Base-by-base conservation (phyloP, 2,113 vertebrate genomes). In the Halcyon senegalensis region DNA sequence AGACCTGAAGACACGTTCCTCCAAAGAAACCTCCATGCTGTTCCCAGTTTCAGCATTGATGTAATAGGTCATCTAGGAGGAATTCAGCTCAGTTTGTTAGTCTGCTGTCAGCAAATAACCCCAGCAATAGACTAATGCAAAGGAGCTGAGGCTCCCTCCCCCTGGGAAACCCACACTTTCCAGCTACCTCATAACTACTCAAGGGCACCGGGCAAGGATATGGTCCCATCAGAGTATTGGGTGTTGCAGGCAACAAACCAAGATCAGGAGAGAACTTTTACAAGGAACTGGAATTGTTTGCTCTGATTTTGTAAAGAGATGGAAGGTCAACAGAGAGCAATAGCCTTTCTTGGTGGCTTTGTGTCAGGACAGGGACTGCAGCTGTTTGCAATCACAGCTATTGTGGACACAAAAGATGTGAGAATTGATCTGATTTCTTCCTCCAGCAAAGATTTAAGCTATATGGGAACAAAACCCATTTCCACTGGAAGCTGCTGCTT, bases 221-320 rank as follows among this genome's bases (percentile, higher is more conserved):
- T 1, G 4, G 31, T n/a, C 19, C 28, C 27, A 9, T 55, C 48
- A 59, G 62, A 77, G 33, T 3, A 2, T 0, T 24, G n/a, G 28
- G 33, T 16, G 59, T 30, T 30, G 17, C n/a, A 73, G 41, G 13
- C 8, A 63, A 55, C 4, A 88, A 33, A 13, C 17, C 53, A 88
- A 56, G 37, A 87, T 30, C 33, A 67, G 56, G 56, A 50, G 13
- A 74, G 1, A 20, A 5, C 12, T 13, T 51, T 78, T 74, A 28
- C n/a, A 86, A 67, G 39, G 44, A 64, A 25, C 30, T 73, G 35
- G 16, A 53, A 33, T 16, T 8, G 8, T 66, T 81, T 78, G 25
- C 25, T 92, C 51, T 51, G 35, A 35, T 72, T 72, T 63, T 78
- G 19, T 50, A 31, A 46, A 68, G 31, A 51, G 24, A 59, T n/a